phyloP scores from a whole-genome alignment of 2,888 invertebrate species.

The Zootermopsis nevadensis region DNA sequence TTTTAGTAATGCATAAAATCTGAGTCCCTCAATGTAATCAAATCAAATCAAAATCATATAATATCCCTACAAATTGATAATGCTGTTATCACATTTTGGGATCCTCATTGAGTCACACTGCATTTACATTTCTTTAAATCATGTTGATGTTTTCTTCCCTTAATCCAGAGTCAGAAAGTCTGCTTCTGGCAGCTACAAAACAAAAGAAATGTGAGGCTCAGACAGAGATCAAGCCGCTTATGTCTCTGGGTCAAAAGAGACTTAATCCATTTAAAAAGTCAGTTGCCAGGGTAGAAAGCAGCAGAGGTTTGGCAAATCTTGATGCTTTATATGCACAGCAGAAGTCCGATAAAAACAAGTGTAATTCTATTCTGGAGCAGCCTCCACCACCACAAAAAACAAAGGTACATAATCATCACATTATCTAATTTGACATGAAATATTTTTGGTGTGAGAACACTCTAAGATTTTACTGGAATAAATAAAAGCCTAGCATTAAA shows the following conservation, averaged over 20 bases:
- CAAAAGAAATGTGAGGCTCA: conserved; percentile 61
- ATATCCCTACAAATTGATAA: too few species aligned
- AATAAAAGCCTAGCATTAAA: too few species aligned
- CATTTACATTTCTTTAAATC: neutral
- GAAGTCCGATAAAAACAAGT: neutral
- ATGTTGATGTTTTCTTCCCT: neutral
- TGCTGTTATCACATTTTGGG: too few species aligned
- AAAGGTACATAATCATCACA: conserved; percentile 8
- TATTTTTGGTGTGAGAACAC: too few species aligned
- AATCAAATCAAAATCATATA: too few species aligned
- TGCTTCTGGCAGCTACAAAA: conserved; percentile 58
- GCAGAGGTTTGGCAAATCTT: conserved; percentile 35
- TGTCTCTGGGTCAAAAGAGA: conserved; percentile 34
- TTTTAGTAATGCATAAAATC: too few species aligned
- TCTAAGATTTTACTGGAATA: too few species aligned
- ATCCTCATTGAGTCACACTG: too few species aligned
- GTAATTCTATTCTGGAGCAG: conserved; percentile 19
- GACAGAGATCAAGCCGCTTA: conserved; percentile 55
- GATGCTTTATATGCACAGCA: conserved; percentile 14
- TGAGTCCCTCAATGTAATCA: too few species aligned
- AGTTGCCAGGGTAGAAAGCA: conserved; percentile 59
- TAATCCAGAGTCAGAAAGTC: conserved; percentile 36
- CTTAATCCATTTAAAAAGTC: conserved; percentile 69
- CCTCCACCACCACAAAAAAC: neutral
- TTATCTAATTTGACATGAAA: too few species aligned